Evolutionary conservation across 2,797 vertebrate species (phyloP).

Genomic region (Phrynocephalus guinanensis): DNA sequence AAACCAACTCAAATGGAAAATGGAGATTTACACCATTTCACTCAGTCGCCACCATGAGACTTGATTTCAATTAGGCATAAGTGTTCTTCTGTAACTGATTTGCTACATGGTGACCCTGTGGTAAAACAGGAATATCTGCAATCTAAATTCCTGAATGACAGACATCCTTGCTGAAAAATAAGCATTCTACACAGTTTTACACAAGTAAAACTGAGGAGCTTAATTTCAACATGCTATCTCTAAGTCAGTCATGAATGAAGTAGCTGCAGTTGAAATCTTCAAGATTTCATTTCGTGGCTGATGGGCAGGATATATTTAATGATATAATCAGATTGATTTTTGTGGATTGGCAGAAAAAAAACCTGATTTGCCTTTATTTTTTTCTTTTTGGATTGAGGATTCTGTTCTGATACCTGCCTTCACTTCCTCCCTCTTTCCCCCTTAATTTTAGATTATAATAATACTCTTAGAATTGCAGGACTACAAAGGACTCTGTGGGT

Average conservation of each 20-base stretch:
- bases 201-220: slow-evolving; percentile 4
- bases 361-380: neutral
- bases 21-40: neutral
- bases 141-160: slow-evolving; percentile 3
- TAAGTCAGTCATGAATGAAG: slow-evolving; percentile 1
- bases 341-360: neutral
- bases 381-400: neutral
- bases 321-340: neutral
- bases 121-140: slow-evolving; percentile 1
- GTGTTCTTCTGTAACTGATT: neutral
- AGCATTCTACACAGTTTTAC: neutral
- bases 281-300: slow-evolving; percentile 4
- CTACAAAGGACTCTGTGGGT: no score
- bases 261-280: slow-evolving; percentile 12
- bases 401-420: neutral
- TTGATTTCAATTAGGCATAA: neutral
- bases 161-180: neutral
- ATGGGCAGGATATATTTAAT: slow-evolving; percentile 8
- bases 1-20: slow-evolving; percentile 9
- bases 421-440: neutral
- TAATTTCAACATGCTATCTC: slow-evolving; percentile 11
- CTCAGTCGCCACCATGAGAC: neutral
- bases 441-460: no score
- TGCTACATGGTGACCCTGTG: neutral
- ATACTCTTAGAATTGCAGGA: no score